phyloP scores from a whole-genome alignment of 2,113 vertebrate species.

The Ranitomeya variabilis region DNA sequence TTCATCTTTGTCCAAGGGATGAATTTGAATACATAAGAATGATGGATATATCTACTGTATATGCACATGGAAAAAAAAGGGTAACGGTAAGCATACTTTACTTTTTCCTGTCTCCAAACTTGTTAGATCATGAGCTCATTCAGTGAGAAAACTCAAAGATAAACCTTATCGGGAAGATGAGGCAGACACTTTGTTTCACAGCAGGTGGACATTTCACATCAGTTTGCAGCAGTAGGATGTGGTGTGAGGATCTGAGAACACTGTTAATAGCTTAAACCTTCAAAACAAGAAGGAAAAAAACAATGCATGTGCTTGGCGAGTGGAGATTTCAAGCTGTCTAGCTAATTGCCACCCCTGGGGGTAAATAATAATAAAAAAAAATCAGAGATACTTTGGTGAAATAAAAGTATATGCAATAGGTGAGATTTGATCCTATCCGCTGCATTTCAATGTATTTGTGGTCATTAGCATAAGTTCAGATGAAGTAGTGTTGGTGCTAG shows the following conservation, averaged over 20 bases:
- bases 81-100: not conserved
- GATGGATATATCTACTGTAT: not conserved
- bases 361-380: conserved; percentile 12
- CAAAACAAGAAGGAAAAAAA: conserved; percentile 45
- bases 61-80: not conserved
- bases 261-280: conserved; percentile 38
- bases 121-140: conserved; percentile 28
- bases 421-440: not conserved
- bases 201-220: conserved; percentile 52
- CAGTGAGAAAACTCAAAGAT: conserved; percentile 35
- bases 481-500: not conserved
- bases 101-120: conserved; percentile 11
- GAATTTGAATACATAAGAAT: not conserved
- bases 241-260: conserved; percentile 42
- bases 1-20: conserved; percentile 14
- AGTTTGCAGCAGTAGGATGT: conserved; percentile 38
- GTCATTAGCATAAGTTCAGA: not conserved
- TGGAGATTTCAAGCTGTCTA: conserved; percentile 27
- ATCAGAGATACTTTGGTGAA: not conserved
- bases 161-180: conserved; percentile 45
- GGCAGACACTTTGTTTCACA: conserved; percentile 54
- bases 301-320: conserved; percentile 23
- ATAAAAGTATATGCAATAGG: not conserved
- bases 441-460: not conserved
- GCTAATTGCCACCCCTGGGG: conserved; percentile 20